phyloP scores from a whole-genome alignment of 2,113 vertebrate genomes.

The Colistium nudipinnis region DNA sequence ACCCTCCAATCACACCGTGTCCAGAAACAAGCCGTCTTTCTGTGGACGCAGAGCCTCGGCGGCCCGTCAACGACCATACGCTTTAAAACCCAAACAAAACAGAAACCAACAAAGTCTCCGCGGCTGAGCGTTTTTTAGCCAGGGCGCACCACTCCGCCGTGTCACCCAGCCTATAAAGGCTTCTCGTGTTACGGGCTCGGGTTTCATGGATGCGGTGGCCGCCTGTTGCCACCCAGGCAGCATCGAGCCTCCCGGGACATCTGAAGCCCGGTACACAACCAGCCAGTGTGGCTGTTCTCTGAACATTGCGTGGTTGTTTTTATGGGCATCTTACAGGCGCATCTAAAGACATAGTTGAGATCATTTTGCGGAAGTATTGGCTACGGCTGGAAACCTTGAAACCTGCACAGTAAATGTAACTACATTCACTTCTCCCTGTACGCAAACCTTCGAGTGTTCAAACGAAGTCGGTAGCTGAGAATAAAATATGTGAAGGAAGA shows the following conservation, averaged over 20 bases:
- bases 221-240: constrained; percentile 46
- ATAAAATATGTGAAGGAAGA: background rate
- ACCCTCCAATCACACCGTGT: too few species aligned
- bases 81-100: too few species aligned
- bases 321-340: background rate
- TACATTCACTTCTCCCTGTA: background rate
- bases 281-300: background rate
- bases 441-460: background rate
- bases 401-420: background rate
- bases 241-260: constrained; percentile 43
- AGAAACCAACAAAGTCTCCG: background rate
- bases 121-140: background rate
- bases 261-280: constrained; percentile 8
- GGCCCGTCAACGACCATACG: too few species aligned
- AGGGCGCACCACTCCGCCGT: constrained; percentile 13
- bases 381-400: background rate
- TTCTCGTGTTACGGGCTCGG: constrained; percentile 54
- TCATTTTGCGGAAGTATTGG: background rate
- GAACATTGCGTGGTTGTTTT: background rate
- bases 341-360: background rate
- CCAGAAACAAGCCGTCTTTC: too few species aligned
- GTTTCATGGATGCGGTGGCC: constrained; percentile 46
- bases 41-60: too few species aligned
- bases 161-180: constrained; percentile 19
- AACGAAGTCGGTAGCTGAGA: background rate